phyloP scores from a whole-genome alignment of 37 sponge, comb jelly and placozoan genomes.

The Dysidea cf. avara region DNA sequence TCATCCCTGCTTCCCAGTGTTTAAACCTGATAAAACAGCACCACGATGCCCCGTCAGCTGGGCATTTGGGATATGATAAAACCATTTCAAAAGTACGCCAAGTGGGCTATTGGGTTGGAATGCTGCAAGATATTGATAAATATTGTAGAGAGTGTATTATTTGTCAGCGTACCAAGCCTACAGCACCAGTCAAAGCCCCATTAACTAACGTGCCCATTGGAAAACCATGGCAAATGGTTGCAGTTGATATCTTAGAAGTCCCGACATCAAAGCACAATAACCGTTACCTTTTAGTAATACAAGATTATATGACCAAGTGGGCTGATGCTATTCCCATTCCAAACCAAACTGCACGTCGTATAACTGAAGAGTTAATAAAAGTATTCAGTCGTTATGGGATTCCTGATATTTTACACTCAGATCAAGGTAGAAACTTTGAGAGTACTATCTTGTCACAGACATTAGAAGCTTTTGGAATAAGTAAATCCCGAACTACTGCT shows the following conservation, averaged over 20 bases:
- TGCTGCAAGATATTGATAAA: conserved; percentile 8
- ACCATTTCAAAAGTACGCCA: neutral
- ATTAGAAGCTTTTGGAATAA: conserved; percentile 8
- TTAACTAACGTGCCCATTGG: neutral
- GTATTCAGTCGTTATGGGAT: conserved; percentile 8
- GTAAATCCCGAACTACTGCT: conserved; percentile 7
- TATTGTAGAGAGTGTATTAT: neutral
- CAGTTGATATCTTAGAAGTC: conserved; percentile 20
- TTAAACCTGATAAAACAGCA: neutral
- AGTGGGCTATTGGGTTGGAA: conserved; percentile 15
- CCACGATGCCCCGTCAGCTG: neutral
- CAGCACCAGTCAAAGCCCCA: neutral
- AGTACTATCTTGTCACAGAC: conserved; percentile 1
- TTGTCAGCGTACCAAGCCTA: neutral
- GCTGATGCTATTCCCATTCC: conserved; percentile 1
- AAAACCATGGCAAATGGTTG: conserved; percentile 7
- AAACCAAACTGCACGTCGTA: conserved; percentile 4
- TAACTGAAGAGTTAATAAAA: neutral
- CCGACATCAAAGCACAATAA: neutral
- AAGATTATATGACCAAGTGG: conserved; percentile 18
- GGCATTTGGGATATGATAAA: conserved; percentile 2
- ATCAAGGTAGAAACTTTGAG: conserved; percentile 23
- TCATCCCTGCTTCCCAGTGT: neutral
- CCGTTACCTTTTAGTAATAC: conserved; percentile 4
- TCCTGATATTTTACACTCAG: conserved; percentile 14